Evolutionary conservation across 1,140 invertebrate species (phyloP).

Genomic region (Conopomorpha cramerella): DNA sequence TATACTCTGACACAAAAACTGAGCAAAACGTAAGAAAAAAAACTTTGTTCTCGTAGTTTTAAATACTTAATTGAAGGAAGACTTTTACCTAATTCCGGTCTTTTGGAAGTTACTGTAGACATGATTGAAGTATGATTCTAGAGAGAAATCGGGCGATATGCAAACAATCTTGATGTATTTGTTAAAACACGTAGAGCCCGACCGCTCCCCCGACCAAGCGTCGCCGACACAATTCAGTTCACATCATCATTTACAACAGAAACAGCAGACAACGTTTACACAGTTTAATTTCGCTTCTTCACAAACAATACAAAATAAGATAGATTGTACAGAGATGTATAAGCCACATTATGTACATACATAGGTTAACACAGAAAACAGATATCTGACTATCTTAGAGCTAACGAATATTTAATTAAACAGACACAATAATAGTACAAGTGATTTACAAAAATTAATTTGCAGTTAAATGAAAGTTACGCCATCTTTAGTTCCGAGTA

Average conservation of each 20-base stretch:
- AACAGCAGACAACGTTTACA: conserved; percentile 16
- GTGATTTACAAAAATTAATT: conserved; percentile 35
- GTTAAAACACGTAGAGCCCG: conserved; percentile 53
- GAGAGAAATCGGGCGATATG: too few relatives aligned
- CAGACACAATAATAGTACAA: conserved; percentile 28
- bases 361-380: conserved; percentile 52
- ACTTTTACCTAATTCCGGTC: too few relatives aligned
- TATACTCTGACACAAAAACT: too few relatives aligned
- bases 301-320: conserved; percentile 37
- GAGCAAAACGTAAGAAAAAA: too few relatives aligned
- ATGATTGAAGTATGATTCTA: too few relatives aligned
- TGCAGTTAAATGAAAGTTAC: conserved; percentile 36
- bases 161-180: conserved; percentile 57
- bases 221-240: conserved; percentile 34
- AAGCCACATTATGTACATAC: conserved; percentile 46
- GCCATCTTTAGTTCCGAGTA: conserved; percentile 40
- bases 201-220: conserved; percentile 27
- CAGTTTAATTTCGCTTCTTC: conserved; percentile 35
- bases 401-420: conserved; percentile 44
- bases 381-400: conserved; percentile 49
- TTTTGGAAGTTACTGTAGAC: too few relatives aligned
- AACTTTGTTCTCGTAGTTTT: too few relatives aligned
- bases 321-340: conserved; percentile 54
- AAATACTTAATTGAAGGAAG: too few relatives aligned
- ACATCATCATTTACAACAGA: conserved; percentile 45